Base-by-base conservation (phyloP, 2,888 invertebrate genomes). In the Neocrepidodera transversa region DNA sequence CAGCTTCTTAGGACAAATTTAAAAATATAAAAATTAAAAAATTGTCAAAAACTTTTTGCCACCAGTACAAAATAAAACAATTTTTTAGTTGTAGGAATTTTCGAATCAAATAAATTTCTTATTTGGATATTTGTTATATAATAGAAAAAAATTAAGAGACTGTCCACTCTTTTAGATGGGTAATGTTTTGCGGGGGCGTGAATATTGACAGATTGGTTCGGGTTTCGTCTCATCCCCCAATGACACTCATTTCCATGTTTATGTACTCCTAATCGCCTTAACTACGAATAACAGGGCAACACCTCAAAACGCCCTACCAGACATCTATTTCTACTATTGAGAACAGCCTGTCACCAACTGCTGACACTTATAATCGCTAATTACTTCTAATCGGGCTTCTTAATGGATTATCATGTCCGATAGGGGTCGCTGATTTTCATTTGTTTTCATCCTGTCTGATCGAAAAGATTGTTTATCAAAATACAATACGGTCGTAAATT, bases 201-300 rank as follows among this genome's bases (percentile, higher is more conserved):
- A 52, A 60, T 72, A 65, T 62, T 69, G 65, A 64, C 68, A 73
- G 72, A 78, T 77, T 76, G 76, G 73, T 76, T 75, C 74, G 76
- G 71, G 70, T 69, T 69, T 73, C 69, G 66, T 70, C 65, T 68
- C 67, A 68, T 69, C 70, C 69, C n/a, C 67, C 66, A 57, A 59
- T 64, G 67, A 68, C 69, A 71, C 62, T 70, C 69, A 69, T 70
- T 71, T 70, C 64, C 69, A 66, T 68, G 71, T 69, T 73, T 71
- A 70, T 53, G 60, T 66, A 68, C 66, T 64, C 65, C 58, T 71
- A 73, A 71, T 71, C 72, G 71, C 70, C 72, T 70, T 72, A 72
- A 66, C 70, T 58, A 62, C 62, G 58, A 64, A 56, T 61, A 42
- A 58, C 58, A 47, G 30, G 53, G 54, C 60, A 65, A 63, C 65